Evolutionary conservation across 2,888 invertebrate genomes (phyloP).

Genomic region (Drosophila rubida): DNA sequence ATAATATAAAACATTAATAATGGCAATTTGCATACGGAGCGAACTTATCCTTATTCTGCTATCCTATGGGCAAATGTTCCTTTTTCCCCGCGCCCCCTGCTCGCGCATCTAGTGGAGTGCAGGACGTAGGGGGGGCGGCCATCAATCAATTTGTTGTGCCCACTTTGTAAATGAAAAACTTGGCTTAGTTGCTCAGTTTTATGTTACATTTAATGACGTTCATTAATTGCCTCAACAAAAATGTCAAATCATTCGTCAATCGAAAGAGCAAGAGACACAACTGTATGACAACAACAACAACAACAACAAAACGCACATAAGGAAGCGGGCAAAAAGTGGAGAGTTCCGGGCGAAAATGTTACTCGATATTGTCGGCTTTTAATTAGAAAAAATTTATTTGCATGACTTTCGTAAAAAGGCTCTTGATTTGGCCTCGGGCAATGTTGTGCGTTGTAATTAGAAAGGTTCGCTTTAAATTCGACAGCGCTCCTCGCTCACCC

Average conservation of each 20-base stretch:
- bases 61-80: constrained; percentile 39
- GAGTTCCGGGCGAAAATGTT: constrained; percentile 21
- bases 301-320: constrained; percentile 1
- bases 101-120: too few relatives aligned
- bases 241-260: constrained; percentile 66
- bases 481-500: constrained; percentile 5
- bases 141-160: constrained; percentile 65
- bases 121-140: not conserved
- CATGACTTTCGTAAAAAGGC: constrained; percentile 57
- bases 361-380: constrained; percentile 63
- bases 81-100: not conserved
- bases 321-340: not conserved
- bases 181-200: constrained; percentile 49
- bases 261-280: constrained; percentile 13
- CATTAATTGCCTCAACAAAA: constrained; percentile 63
- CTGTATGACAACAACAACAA: constrained; percentile 9
- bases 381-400: constrained; percentile 68
- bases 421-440: constrained; percentile 32
- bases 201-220: constrained; percentile 66
- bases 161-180: constrained; percentile 63
- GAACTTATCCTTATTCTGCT: constrained; percentile 18
- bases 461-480: constrained; percentile 39
- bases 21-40: constrained; percentile 61
- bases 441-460: constrained; percentile 39
- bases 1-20: constrained; percentile 71